phyloP scores from a whole-genome alignment of 1,140 invertebrate genomes.

The Hyles vespertilio region DNA sequence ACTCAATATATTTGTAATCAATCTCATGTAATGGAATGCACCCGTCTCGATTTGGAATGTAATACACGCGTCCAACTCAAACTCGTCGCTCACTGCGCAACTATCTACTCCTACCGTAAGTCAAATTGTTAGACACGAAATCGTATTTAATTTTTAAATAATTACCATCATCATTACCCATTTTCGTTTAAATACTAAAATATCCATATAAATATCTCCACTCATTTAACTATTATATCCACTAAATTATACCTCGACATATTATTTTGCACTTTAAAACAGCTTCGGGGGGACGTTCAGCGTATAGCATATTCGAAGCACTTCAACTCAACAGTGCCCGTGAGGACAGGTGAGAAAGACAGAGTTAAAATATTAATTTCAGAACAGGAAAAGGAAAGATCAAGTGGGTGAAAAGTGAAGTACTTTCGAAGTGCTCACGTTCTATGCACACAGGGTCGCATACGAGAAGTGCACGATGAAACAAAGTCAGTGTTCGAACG shows the following conservation, averaged over 20 bases:
- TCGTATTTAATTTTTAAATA: constrained; percentile 28
- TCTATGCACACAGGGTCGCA: constrained; percentile 42
- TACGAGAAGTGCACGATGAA: constrained; percentile 43
- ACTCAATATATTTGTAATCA: constrained; percentile 29
- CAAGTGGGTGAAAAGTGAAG: constrained; percentile 30
- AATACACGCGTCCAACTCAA: constrained; percentile 21
- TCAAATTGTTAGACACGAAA: constrained; percentile 24
- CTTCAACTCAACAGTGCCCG: constrained; percentile 37
- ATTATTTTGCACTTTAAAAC: constrained; percentile 63
- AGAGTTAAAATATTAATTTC: constrained; percentile 1
- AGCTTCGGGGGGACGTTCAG: constrained; percentile 70
- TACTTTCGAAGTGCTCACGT: constrained; percentile 56
- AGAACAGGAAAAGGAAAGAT: constrained; percentile 21
- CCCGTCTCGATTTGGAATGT: constrained; percentile 53
- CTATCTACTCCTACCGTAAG: constrained; percentile 21
- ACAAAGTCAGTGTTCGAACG: constrained; percentile 50
- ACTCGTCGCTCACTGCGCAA: constrained; percentile 1
- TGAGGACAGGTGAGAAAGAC: constrained; percentile 5
- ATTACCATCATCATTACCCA: constrained; percentile 36
- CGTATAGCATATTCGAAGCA: constrained; percentile 60
- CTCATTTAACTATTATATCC: constrained; percentile 57
- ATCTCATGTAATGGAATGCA: constrained; percentile 43
- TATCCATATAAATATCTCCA: constrained; percentile 67
- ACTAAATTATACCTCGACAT: constrained; percentile 59
- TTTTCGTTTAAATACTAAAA: constrained; percentile 60